Conservation (phyloP, 2,113 vertebrate species). For the Xiphophorus maculatus region DNA sequence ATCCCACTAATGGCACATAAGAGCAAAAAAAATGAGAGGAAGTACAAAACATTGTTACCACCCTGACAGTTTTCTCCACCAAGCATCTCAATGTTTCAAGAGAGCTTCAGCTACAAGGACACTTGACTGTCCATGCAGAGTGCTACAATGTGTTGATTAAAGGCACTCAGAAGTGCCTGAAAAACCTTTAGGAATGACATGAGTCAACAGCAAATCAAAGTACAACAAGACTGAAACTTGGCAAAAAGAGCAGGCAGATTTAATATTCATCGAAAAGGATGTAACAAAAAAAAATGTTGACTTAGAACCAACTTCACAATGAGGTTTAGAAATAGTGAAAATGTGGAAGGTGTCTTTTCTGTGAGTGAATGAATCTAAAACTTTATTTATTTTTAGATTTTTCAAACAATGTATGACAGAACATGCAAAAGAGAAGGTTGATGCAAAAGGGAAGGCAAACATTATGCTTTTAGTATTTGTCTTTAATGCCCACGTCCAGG, state of each 20-base stretch:
- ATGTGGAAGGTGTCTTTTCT: too few species aligned
- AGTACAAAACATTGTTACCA: conserved; percentile 2
- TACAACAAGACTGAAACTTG: conserved; percentile 30
- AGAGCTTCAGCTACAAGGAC: conserved; percentile 43
- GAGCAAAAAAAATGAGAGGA: neutral
- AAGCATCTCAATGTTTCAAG: conserved; percentile 9
- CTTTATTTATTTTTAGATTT: neutral
- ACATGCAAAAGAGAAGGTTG: neutral
- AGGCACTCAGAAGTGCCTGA: conserved; percentile 52
- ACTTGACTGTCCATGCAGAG: conserved; percentile 28
- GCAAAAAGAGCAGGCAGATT: neutral
- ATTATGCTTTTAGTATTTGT: neutral
- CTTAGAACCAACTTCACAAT: neutral
- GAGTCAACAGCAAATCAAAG: conserved; percentile 60
- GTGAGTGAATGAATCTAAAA: too few species aligned
- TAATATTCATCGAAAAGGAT: conserved; percentile 17
- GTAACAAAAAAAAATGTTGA: neutral
- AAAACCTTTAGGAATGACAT: conserved; percentile 56
- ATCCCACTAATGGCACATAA: neutral
- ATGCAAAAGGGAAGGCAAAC: neutral
- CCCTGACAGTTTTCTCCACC: conserved; percentile 14
- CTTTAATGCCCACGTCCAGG: neutral
- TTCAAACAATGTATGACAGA: neutral
- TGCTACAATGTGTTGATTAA: conserved; percentile 63
- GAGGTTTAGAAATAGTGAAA: neutral